Evolutionary conservation across 2,888 invertebrate species (phyloP).

Genomic region (Rosalia funebris): DNA sequence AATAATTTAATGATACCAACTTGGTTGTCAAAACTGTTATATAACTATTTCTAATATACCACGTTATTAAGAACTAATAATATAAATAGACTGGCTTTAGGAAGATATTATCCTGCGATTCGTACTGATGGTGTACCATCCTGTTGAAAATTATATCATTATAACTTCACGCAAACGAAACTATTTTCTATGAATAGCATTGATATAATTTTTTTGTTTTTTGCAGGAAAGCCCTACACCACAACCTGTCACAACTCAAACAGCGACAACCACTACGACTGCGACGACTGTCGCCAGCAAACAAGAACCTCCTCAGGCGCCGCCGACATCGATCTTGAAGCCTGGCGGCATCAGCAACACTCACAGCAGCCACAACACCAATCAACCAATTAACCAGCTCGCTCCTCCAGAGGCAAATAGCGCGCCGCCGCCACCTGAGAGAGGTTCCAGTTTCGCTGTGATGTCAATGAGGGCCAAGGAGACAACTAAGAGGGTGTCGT

Average conservation of each 20-base stretch:
- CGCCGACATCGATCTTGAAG: conserved; percentile 61
- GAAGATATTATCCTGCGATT: no score
- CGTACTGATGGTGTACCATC: no score
- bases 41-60: no score
- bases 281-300: conserved; percentile 58
- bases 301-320: conserved; percentile 49
- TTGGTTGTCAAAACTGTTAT: no score
- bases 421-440: conserved; percentile 84
- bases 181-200: no score
- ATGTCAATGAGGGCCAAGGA: conserved; percentile 73
- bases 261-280: conserved; percentile 57
- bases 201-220: no score
- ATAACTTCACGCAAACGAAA: no score
- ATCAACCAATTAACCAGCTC: conserved; percentile 28
- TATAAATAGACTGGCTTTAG: no score
- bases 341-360: conserved; percentile 54
- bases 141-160: no score
- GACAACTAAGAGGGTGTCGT: conserved; percentile 62
- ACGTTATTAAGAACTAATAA: no score
- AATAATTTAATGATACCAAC: no score
- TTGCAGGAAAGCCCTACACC: conserved; percentile 60
- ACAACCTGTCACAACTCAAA: conserved; percentile 59
- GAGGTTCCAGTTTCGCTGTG: conserved; percentile 87
- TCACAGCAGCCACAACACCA: conserved; percentile 48
- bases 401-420: conserved; percentile 53